These are phyloP conservation scores for Sebastes itinus DNA, from an alignment of 2,797 vertebrate genomes.

Conservation along the genomic window DNA sequence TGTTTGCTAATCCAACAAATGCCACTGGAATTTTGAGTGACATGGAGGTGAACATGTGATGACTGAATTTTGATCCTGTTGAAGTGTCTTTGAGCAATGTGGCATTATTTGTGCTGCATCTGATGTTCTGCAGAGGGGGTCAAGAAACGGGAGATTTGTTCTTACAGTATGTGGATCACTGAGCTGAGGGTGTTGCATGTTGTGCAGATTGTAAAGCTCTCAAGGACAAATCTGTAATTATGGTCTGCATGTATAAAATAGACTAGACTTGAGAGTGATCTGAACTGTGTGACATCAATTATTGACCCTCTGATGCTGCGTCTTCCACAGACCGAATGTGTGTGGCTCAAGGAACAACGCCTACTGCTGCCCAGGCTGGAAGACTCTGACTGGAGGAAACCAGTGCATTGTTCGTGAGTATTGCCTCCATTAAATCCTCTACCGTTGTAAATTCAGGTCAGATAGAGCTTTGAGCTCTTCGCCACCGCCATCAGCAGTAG, in stretches of 20 bases:
- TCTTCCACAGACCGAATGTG: conserved; percentile 91
- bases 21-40: background rate
- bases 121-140: background rate
- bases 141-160: background rate
- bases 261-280: background rate
- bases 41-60: background rate
- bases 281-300: conserved; percentile 2
- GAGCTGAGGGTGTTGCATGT: background rate
- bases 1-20: background rate
- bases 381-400: conserved; percentile 97
- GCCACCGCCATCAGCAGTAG: background rate
- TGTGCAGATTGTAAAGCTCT: background rate
- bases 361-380: conserved; percentile 99
- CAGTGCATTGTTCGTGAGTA: conserved; percentile 99
- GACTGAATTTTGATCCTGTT: background rate
- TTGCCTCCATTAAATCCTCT: background rate
- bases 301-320: conserved; percentile 4
- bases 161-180: background rate
- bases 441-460: background rate
- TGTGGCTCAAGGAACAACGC: conserved; percentile 95
- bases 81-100: conserved; percentile 2
- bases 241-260: background rate
- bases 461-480: background rate
- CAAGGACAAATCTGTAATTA: background rate
- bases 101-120: background rate